phyloP scores from a whole-genome alignment of 2,113 vertebrate genomes.

The Motacilla alba region DNA sequence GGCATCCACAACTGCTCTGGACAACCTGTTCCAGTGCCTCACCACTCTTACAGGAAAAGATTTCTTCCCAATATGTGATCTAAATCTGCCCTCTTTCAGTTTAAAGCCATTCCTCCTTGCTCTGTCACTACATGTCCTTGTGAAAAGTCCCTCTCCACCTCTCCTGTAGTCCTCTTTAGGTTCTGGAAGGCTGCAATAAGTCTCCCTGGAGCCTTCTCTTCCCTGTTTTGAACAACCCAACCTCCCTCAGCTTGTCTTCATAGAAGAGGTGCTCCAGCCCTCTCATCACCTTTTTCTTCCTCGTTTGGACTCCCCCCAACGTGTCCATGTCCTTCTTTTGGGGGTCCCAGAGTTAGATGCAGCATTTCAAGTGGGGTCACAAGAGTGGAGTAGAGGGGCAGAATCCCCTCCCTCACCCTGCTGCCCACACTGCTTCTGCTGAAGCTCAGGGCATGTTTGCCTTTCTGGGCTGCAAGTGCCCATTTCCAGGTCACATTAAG shows the following conservation, averaged over 20 bases:
- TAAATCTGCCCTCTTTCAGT: not conserved
- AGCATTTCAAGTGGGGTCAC: not conserved
- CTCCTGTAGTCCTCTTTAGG: not conserved
- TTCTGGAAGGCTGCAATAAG: not conserved
- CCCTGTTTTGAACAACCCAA: not conserved
- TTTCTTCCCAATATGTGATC: not conserved
- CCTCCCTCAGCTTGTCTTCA: not conserved
- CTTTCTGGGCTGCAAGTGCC: not conserved
- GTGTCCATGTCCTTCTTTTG: not conserved
- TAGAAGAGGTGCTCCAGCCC: not conserved
- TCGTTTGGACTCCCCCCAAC: not conserved
- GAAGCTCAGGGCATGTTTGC: not conserved
- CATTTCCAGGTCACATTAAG: not conserved
- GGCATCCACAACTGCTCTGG: not conserved
- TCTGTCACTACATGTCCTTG: not conserved
- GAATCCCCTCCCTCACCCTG: not conserved
- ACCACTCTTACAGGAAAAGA: not conserved
- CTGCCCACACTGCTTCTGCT: fast-evolving
- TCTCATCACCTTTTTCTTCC: not conserved
- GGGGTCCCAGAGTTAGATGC: not conserved
- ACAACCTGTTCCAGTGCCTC: not conserved
- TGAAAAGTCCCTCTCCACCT: not conserved
- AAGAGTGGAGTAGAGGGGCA: not conserved
- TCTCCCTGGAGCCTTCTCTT: not conserved
- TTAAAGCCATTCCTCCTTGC: not conserved